These are phyloP conservation scores for Varanus komodoensis DNA, from an alignment of 2,113 vertebrate genomes.

Conservation along the genomic window DNA sequence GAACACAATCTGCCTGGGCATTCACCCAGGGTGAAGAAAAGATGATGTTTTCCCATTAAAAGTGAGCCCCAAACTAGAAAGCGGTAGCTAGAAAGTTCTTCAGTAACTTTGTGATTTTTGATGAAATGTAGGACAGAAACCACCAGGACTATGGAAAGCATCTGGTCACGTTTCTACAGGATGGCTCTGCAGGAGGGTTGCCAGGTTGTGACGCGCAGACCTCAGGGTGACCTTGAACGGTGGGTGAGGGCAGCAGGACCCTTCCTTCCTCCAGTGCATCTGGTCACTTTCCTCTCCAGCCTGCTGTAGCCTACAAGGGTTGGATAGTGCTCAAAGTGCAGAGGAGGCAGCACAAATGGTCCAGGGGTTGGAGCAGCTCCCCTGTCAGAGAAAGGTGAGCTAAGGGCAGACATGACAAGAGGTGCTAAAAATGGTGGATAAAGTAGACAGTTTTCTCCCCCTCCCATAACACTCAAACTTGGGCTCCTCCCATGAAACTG, in stretches of 20 bases:
- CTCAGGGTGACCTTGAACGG: no score
- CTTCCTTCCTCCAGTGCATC: neutral
- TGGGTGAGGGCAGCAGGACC: neutral
- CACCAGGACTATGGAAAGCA: neutral
- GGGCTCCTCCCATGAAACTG: no score
- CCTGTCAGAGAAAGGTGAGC: no score
- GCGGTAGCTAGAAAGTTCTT: neutral
- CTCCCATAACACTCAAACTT: no score
- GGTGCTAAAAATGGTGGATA: no score
- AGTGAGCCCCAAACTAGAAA: neutral
- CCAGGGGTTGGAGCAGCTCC: no score
- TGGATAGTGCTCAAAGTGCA: neutral
- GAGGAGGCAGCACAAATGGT: no score
- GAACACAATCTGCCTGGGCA: neutral
- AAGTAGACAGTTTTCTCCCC: no score
- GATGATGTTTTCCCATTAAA: neutral
- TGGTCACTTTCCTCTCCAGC: neutral
- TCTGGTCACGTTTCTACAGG: neutral
- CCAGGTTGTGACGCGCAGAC: neutral
- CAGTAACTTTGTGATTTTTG: neutral
- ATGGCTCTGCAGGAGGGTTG: neutral
- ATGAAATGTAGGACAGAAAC: neutral
- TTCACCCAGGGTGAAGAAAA: neutral
- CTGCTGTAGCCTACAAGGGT: neutral
- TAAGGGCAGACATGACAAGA: no score